Evolutionary conservation across 2,888 invertebrate genomes (phyloP).

Genomic region (Synanthedon myopaeformis): DNA sequence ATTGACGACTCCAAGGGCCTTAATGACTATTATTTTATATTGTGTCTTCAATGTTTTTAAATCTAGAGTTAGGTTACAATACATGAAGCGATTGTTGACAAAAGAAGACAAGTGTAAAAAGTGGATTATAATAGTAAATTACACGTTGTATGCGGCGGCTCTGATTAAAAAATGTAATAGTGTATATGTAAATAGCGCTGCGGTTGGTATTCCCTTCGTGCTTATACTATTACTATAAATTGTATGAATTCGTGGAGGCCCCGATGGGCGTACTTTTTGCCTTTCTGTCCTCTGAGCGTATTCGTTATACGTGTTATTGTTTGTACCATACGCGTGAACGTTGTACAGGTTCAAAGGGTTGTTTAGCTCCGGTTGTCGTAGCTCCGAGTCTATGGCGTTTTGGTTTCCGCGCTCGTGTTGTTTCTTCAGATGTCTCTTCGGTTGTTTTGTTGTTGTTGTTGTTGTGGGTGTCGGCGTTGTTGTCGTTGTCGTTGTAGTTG

Average conservation of each 20-base stretch:
- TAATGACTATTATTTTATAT: too few species aligned
- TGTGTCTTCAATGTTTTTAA: too few species aligned
- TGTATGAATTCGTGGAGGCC: conserved; percentile 44
- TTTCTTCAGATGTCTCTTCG: conserved; percentile 53
- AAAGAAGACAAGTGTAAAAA: neutral
- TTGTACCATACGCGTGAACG: conserved; percentile 30
- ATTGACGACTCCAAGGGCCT: too few species aligned
- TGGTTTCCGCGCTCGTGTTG: conserved; percentile 43
- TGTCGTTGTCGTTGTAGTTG: conserved; percentile 53
- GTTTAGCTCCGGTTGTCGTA: conserved; percentile 43
- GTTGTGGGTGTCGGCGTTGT: conserved; percentile 38
- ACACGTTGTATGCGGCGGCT: conserved; percentile 17
- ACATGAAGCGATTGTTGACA: too few species aligned
- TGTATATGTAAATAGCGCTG: neutral
- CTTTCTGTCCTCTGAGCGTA: conserved; percentile 52
- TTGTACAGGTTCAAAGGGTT: conserved; percentile 51
- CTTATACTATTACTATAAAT: conserved; percentile 28
- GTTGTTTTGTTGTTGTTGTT: conserved; percentile 37
- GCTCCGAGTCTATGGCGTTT: conserved; percentile 48
- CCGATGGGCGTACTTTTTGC: conserved; percentile 59
- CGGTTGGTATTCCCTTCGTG: neutral
- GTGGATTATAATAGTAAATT: conserved; percentile 13
- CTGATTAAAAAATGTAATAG: conserved; percentile 7
- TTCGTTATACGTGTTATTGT: conserved; percentile 45
- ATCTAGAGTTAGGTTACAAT: too few species aligned